These are phyloP conservation scores for Semotilus atromaculatus DNA, from an alignment of 2,797 vertebrate genomes.

Conservation along the genomic window DNA sequence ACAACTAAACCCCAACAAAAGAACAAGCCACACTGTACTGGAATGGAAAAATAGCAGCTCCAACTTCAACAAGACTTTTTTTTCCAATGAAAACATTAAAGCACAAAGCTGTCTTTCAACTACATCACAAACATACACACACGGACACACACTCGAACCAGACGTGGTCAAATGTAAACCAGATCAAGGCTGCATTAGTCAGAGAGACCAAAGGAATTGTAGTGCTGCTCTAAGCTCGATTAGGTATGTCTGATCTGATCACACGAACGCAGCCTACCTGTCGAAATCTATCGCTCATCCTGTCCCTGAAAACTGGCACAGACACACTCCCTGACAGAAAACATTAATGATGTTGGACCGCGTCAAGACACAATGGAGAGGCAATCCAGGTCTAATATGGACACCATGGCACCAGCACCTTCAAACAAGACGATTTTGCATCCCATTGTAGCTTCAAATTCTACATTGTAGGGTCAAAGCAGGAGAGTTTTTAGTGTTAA, in stretches of 20 bases:
- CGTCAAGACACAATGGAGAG: not conserved
- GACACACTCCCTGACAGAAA: constrained; percentile 28
- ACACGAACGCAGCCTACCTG: constrained; percentile 55
- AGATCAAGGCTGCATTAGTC: constrained; percentile 57
- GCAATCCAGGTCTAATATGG: constrained; percentile 16
- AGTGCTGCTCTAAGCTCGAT: constrained; percentile 52
- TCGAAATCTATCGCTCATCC: constrained; percentile 54
- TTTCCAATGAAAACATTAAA: constrained; percentile 57
- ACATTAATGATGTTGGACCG: constrained; percentile 38
- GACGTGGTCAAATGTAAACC: constrained; percentile 55
- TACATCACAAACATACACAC: constrained; percentile 45
- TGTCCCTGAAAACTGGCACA: constrained; percentile 47
- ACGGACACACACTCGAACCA: constrained; percentile 33
- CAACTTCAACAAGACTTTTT: constrained; percentile 59
- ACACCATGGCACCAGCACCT: not conserved
- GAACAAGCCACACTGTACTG: constrained; percentile 33
- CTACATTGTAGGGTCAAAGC: not conserved
- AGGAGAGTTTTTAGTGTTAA: not conserved
- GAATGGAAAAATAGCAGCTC: constrained; percentile 59
- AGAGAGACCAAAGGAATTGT: constrained; percentile 47
- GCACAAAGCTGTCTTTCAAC: constrained; percentile 62
- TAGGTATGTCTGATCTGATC: constrained; percentile 61
- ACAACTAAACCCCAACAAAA: constrained; percentile 35
- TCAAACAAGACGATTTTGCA: not conserved
- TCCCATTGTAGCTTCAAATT: no score